These are phyloP conservation scores for Dicerorhinus sumatrensis DNA, from an alignment of 2,113 vertebrate genomes.

Conservation along the genomic window DNA sequence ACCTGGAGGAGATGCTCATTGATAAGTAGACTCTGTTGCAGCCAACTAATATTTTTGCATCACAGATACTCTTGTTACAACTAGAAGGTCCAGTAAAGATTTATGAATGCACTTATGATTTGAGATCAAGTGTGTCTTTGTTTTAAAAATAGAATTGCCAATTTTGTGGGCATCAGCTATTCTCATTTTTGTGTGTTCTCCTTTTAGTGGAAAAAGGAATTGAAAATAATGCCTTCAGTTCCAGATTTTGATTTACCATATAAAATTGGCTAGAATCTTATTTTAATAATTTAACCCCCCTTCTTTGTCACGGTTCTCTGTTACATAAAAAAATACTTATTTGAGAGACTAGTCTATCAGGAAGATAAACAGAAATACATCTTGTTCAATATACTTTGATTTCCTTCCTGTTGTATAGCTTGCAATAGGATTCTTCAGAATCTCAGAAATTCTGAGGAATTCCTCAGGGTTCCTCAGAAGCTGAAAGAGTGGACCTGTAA, in stretches of 20 bases:
- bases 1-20: background rate
- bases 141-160: slow-evolving; percentile 4
- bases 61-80: background rate
- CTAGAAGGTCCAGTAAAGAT: background rate
- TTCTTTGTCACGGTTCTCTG: background rate
- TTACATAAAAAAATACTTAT: background rate
- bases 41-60: background rate
- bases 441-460: too few relatives aligned
- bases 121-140: background rate
- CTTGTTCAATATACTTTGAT: background rate
- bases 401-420: background rate
- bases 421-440: background rate
- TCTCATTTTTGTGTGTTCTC: slow-evolving; percentile 38
- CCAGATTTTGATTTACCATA: background rate
- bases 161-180: slow-evolving; percentile 5
- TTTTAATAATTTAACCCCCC: background rate
- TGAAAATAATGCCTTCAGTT: slow-evolving; percentile 41
- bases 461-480: background rate
- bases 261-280: background rate
- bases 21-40: background rate
- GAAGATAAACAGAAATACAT: background rate
- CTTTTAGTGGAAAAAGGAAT: slow-evolving; percentile 42
- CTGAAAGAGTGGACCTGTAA: background rate
- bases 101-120: background rate
- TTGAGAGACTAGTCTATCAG: background rate